Base-by-base conservation (phyloP, 2,888 invertebrate species). In the Mellilla xanthometata region DNA sequence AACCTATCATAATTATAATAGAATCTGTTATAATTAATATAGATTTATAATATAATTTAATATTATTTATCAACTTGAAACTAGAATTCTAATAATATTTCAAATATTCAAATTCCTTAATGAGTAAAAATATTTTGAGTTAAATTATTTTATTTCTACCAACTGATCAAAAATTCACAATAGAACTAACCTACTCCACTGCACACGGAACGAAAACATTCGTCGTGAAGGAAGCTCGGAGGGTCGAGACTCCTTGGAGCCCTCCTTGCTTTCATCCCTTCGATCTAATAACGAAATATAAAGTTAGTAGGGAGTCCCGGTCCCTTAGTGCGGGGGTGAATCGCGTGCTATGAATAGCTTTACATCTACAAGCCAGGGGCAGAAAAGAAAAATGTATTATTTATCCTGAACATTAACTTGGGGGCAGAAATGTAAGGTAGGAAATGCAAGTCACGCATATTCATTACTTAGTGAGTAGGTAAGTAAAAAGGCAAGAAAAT, bases 221-320 rank as follows among this genome's bases (percentile, higher is more conserved):
- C 33, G 46, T 45, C 38, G 51, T 39, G 23, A 56, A 54, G 56
- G 56, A 50, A 55, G 48, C 30, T 30, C 39, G 29, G 35, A 53
- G 43, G 54, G 59, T 52, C 30, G 30, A 55, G 54, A 54, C 54
- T 49, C 51, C 54, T 53, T 46, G 52, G 51, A 54, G 65, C 70
- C 68, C 73, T 40, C 15, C 60, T 65, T 63, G 56, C 59, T 59
- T 59, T 61, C 62, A 64, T 76, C 77, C 76, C 79, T 76, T 73
- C 72, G 58, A 68, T 72, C 68, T 73, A 77, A 81, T 81, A 81
- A 77, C 72, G 70, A 74, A 82, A 86, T 84, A 86, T 84, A 79
- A 81, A 77, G 82, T 85, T 80, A 82, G 75, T 84, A 77, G 85
- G 85, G 86, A 83, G 81, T 43, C 68, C 66, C 66, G 77, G 80